Evolutionary conservation across 2,797 vertebrate genomes (phyloP).

Genomic region (Falco novaeseelandiae): DNA sequence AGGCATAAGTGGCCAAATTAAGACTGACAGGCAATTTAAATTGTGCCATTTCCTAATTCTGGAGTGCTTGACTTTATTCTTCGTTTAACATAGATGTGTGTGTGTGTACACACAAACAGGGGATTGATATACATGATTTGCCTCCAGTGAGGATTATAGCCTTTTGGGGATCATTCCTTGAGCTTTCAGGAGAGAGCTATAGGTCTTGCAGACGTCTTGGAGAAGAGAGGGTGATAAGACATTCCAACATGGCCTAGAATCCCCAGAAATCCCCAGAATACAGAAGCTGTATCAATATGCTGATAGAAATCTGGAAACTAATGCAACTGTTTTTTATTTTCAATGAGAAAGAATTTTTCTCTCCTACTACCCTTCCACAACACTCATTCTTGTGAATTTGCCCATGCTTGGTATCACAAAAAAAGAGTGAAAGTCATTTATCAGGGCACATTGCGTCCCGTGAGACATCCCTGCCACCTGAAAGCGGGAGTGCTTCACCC

Average conservation of each 20-base stretch:
- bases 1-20: background rate
- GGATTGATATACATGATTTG: background rate
- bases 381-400: background rate
- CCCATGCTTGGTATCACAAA: background rate
- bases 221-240: background rate
- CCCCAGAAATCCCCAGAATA: background rate
- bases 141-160: background rate
- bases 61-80: background rate
- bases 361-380: background rate
- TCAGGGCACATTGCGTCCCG: background rate
- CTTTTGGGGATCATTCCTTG: background rate
- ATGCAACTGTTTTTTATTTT: background rate
- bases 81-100: background rate
- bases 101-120: accelerated
- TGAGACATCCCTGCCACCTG: background rate
- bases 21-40: background rate
- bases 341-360: background rate
- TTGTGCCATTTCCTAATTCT: background rate
- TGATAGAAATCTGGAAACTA: background rate
- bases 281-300: background rate
- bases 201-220: background rate
- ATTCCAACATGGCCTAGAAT: background rate
- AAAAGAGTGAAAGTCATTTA: background rate
- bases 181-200: background rate
- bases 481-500: background rate